These are phyloP conservation scores for Anarrhichthys ocellatus DNA, from an alignment of 2,113 vertebrate species.

Conservation along the genomic window DNA sequence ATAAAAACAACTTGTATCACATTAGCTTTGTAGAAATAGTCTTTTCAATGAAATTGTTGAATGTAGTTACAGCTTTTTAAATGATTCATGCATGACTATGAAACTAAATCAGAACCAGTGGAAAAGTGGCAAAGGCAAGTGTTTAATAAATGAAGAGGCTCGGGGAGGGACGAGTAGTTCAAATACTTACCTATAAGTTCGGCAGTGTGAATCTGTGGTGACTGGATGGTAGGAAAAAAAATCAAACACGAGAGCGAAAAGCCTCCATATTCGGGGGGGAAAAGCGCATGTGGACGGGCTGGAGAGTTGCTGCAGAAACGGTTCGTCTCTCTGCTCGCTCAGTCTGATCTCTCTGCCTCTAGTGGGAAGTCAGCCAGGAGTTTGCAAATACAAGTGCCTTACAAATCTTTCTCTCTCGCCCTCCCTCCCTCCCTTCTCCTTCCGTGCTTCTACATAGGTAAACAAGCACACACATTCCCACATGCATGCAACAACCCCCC, in stretches of 20 bases:
- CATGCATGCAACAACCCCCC: slow-evolving; percentile 19
- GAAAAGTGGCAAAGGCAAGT: slow-evolving; percentile 2
- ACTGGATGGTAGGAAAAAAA: slow-evolving; percentile 66
- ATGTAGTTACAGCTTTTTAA: not conserved
- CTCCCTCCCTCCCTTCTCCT: slow-evolving; percentile 26
- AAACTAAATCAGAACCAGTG: not conserved
- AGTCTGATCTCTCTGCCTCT: slow-evolving; percentile 64
- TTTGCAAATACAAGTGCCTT: slow-evolving; percentile 76
- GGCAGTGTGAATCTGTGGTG: slow-evolving; percentile 1
- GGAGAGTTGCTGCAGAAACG: slow-evolving; percentile 75
- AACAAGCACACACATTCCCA: slow-evolving; percentile 67
- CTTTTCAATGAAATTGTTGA: not conserved
- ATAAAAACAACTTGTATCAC: not conserved
- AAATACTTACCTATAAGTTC: slow-evolving; percentile 72
- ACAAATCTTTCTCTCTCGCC: slow-evolving; percentile 61
- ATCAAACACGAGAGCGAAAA: slow-evolving; percentile 16
- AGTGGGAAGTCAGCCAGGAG: slow-evolving; percentile 75
- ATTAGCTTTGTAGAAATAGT: not conserved
- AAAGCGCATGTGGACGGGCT: slow-evolving; percentile 68
- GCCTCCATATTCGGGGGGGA: slow-evolving; percentile 67
- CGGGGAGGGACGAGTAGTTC: slow-evolving; percentile 3
- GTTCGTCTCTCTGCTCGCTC: slow-evolving; percentile 48
- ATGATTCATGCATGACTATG: not conserved
- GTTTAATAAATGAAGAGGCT: not conserved
- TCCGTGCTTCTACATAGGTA: slow-evolving; percentile 59